Evolutionary conservation across 2,888 invertebrate species (phyloP).

Genomic region (Yponomeuta evonymella): DNA sequence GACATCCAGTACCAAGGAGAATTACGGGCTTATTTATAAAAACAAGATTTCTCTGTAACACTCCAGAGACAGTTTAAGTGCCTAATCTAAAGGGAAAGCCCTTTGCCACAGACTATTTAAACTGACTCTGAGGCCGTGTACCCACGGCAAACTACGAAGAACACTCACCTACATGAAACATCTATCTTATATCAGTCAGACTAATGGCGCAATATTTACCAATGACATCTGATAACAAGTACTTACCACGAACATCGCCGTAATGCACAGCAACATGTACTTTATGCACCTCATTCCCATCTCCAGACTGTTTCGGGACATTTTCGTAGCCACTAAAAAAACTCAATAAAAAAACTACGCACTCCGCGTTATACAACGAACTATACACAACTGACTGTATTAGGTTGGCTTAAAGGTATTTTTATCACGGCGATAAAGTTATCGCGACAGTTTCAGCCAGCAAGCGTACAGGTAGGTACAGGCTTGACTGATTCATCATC

Average conservation of each 20-base stretch:
- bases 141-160: neutral
- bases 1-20: neutral
- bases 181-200: neutral
- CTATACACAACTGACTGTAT: slow-evolving; percentile 6
- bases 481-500: slow-evolving; percentile 27
- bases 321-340: slow-evolving; percentile 32
- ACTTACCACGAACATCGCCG: slow-evolving; percentile 87
- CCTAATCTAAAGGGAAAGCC: no score
- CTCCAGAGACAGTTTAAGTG: no score
- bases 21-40: neutral
- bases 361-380: slow-evolving; percentile 6
- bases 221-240: slow-evolving; percentile 17
- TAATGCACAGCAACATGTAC: slow-evolving; percentile 84
- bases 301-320: slow-evolving; percentile 63
- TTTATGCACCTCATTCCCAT: slow-evolving; percentile 85
- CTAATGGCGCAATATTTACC: slow-evolving; percentile 10
- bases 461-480: neutral
- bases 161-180: neutral
- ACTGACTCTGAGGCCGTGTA: no score
- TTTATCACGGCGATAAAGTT: slow-evolving; percentile 38
- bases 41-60: no score
- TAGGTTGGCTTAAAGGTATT: slow-evolving; percentile 2
- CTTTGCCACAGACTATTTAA: no score
- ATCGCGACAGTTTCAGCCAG: slow-evolving; percentile 24
- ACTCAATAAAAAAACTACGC: slow-evolving; percentile 1